Base-by-base conservation (phyloP, 2,888 invertebrate species). In the Dione juno region DNA sequence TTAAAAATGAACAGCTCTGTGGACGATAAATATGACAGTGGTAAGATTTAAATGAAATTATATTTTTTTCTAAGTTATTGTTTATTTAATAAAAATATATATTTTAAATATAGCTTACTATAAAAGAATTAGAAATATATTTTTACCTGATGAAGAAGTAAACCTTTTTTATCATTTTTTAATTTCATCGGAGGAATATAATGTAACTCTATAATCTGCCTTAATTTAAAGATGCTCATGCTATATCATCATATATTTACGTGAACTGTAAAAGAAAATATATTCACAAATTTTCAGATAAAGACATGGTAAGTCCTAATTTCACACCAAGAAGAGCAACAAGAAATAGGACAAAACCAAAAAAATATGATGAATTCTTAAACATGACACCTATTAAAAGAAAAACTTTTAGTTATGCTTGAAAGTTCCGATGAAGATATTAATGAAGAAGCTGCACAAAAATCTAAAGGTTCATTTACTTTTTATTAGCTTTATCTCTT, bases 311-410 rank as follows among this genome's bases (percentile, higher is more conserved):
- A 57, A 77, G 70, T 71, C 48, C 76, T 16, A 71, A 71, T 40
- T 65, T 37, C 40, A 83, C 87, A n/a, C 86, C 88, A 40, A 84
- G 88, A 79, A 84, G 89, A 68, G 81, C 86, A 35, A 78, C 78
- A 8, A 83, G 92, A 76, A 78, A 81, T 40, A 83, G 90, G 72
- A 84, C 74, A 48, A 89, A 86, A 76, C 90, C 92, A 50, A 87
- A 88, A 70, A 90, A 87, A 79, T 92, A 85, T 83, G 86, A 86
- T 14, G 89, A 90, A 63, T 91, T 84, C 71, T 64, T 89, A 50
- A 82, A 85, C 10, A 37, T 75, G 35, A 81, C 89, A 3, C 85
- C 89, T 57, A 79, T 78, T 0, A 91, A 88, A 74, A 80, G 78
- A 48, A 81, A 76, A 68, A 66, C 71, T 35, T 69, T 73, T 48